Evolutionary conservation across 2,113 vertebrate species (phyloP), one percentile per base, ranked within the genome.

Genomic region (Setophaga petechia): DNA sequence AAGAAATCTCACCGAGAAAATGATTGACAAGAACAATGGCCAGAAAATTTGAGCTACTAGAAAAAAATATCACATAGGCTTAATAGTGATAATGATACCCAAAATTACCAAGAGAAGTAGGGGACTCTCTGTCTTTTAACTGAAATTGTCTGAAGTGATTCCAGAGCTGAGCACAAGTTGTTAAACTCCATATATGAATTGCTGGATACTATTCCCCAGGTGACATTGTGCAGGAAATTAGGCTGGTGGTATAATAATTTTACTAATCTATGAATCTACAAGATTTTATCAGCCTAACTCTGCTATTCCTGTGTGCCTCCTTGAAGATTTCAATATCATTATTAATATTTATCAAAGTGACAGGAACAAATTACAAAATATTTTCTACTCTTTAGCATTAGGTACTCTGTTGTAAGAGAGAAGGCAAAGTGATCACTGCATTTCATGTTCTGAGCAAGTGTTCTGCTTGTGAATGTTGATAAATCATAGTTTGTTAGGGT

Each of bases 401-500:
- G 24, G 3, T 78, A 30, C 76, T 41, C 39, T 88, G 23, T 37
- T 83, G 22, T 43, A 75, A 66, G 12, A 43, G 65, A 46, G 76
- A 86, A 93, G 77, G 88, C 74, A 57, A 82, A 89, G 59, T 46
- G 76, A 54, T 68, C 54, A 52, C 63, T 91, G 93, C 35, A 92
- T 86, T 57, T 96, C 41, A 72, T 77, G 96, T 93, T 61, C 69
- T 95, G 89, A 97, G 89, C 71, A 96, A 91, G 66, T 65, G 28
- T 94, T 94, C 90, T 95, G 76, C 63, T 58, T 31, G 11, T 49
- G 88, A 77, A 27, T 57, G 66, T 92, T 15, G 15, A 57, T 86
- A 81, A 96, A 71, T 67, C 65, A 87, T 10, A 75, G 49, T 72
- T 91, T 81, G 28, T 62, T 84, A 54, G 93, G 78, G 94, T 69